These are phyloP conservation scores for Drosophila arawakana DNA, from an alignment of 1,140 invertebrate species.

Conservation along the genomic window DNA sequence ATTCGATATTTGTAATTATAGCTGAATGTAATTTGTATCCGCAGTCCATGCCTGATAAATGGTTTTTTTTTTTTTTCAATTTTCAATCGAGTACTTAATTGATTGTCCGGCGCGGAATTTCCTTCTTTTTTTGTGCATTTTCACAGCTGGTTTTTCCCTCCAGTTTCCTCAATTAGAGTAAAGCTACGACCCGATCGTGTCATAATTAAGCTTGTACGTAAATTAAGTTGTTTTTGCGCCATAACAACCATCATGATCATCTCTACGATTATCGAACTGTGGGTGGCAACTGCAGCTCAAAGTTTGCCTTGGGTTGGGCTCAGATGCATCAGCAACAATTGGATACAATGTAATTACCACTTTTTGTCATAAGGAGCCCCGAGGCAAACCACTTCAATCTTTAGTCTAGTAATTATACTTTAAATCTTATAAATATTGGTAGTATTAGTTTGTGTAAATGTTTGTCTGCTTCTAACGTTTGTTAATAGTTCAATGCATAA, in stretches of 20 bases:
- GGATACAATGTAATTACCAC: conserved; percentile 7
- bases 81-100: no score
- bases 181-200: conserved; percentile 20
- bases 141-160: conserved; percentile 37
- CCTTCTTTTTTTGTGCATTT: background rate
- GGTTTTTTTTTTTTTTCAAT: background rate
- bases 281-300: conserved; percentile 20
- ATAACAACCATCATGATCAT: conserved; percentile 9
- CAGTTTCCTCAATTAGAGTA: conserved; percentile 56
- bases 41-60: conserved; percentile 48
- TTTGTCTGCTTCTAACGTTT: no score
- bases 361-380: conserved; percentile 5
- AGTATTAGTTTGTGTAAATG: no score
- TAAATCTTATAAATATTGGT: no score
- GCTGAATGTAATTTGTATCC: conserved; percentile 44
- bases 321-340: conserved; percentile 3
- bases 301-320: conserved; percentile 9
- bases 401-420: background rate
- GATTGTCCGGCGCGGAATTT: conserved; percentile 18
- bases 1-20: conserved; percentile 35
- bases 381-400: conserved; percentile 18
- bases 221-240: conserved; percentile 16
- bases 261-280: conserved; percentile 8
- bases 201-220: conserved; percentile 30
- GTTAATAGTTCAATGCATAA: no score